Base-by-base conservation (phyloP, 2,888 invertebrate species). In the Campoplex nolae region DNA sequence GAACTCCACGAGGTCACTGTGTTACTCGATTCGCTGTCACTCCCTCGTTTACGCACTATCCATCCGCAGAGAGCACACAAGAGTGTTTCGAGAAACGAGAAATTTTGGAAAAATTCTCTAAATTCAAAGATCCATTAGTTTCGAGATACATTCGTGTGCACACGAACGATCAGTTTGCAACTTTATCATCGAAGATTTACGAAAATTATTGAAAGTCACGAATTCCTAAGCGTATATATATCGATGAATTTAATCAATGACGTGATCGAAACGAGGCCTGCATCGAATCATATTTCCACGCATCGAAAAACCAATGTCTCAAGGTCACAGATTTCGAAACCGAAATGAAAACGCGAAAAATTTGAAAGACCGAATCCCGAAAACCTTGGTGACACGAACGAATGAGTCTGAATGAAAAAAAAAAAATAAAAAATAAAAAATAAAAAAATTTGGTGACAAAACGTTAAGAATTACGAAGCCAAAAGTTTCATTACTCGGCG, bases 1-100 rank as follows among this genome's bases (percentile, higher is more conserved):
- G 32, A 62, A 32, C 4, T 62, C 32, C 32, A 62, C 62, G 62
- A 62, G 62, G 58, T 32, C 58, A 58, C 58, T 32, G 58, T 62
- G 58, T 62, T 32, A 32, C 32, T 62, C 62, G 62, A 16, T 16
- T 4, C 32, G 28, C 13, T 58, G 58, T 28, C 32, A 62, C 62
- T 16, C 6, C 32, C 62, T 32, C 32, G 32, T 62, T 62, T 16
- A 16, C 0, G 13, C 56, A 56, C 23, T 11, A 56, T 56, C 11
- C 23, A 23, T 23, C 23, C 23, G 56, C 56, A 56, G 28, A 56
- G 11, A 23, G 56, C 11, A 7, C 11, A 7, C 6, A 11, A 3
- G 11, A 18, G 11, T 23, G 2, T 56, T 56, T 23, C 2, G 9
- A 56, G 23, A 23, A n/a, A 23, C 7, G 7, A 23, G 2, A 11